Base-by-base conservation (phyloP, 2,113 vertebrate genomes). In the Engystomops pustulosus region DNA sequence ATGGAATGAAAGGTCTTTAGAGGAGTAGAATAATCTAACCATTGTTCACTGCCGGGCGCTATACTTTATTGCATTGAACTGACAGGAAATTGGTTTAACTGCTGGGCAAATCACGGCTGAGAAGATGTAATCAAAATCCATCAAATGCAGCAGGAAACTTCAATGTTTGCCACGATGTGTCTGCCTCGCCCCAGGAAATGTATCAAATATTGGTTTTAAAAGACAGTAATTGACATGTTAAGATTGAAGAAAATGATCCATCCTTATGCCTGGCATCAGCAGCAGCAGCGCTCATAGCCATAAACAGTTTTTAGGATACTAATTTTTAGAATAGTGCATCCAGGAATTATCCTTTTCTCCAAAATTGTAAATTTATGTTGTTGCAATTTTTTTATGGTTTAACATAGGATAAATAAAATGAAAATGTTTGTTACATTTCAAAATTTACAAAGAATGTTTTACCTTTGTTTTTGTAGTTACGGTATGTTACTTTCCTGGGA, bases 71-170 rank as follows among this genome's bases (percentile, higher is more conserved):
- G 78, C 25, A 34, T 47, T 25, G 41, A 15, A 20, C 60, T 80
- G 58, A 67, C 78, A 80, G 58, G 78, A 49, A 80, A 80, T 80
- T 80, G 60, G 60, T 80, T 80, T 62, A 79, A 79, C 34, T 62
- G 36, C 53, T 15, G 34, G 55, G 55, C 76, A 79, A 79, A 79
- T 79, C 53, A 79, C 30, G 7, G 34, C 30, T 41, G 32, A 62
- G 58, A 30, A 65, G 60, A 45, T 45, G 58, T 44, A 65, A 68
- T 67, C 60, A 80, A 32, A 65, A 80, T 32, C 18, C 58, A 68
- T 80, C 60, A 68, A 67, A n/a, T 45, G 17, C 78, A 30, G 38
- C 60, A 62, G 14, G 36, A 68, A 32, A 17, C 36, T 47, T 34
- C 18, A 80, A 67, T 47, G 38, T 41, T 67, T 80, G 17, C 74